phyloP scores from a whole-genome alignment of 2,888 invertebrate species.

The Epinotia ramella region DNA sequence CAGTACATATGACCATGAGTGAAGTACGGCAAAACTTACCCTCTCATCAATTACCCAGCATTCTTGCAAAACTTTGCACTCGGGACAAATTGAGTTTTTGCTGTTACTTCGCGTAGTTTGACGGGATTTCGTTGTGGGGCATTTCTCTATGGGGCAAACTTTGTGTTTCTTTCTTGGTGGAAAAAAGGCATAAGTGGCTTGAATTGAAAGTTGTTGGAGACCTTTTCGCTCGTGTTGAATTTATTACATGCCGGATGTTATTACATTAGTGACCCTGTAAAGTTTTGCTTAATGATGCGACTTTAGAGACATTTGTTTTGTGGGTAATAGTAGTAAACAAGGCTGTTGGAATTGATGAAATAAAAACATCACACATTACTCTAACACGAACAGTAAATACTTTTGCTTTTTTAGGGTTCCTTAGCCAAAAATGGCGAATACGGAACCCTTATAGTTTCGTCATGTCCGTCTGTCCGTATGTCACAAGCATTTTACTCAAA shows the following conservation, averaged over 20 bases:
- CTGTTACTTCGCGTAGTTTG: constrained; percentile 27
- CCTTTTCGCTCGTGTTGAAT: not conserved
- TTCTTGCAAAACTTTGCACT: constrained; percentile 39
- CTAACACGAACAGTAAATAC: too few species aligned
- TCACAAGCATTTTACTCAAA: too few species aligned
- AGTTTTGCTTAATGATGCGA: constrained; percentile 6
- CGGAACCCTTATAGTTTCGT: too few species aligned
- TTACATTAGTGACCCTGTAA: not conserved
- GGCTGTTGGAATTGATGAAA: not conserved
- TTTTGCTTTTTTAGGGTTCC: too few species aligned
- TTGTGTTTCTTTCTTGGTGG: not conserved
- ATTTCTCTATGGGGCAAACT: constrained; percentile 33
- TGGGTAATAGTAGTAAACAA: not conserved
- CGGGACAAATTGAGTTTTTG: constrained; percentile 39
- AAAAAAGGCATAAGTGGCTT: not conserved
- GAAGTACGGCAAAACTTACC: constrained; percentile 15
- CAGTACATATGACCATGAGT: constrained; percentile 16
- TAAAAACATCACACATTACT: too few species aligned
- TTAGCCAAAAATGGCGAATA: too few species aligned
- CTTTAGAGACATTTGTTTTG: not conserved
- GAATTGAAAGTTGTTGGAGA: not conserved
- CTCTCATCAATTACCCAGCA: constrained; percentile 23
- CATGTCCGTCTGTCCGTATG: too few species aligned
- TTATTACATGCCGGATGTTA: not conserved
- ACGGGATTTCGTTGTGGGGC: constrained; percentile 26